A percentile compares a stretch with the other conserved stretches of the same genome.
phyloP scores from a whole-genome alignment of 2,888 invertebrate species.

The Apodemia zela region DNA sequence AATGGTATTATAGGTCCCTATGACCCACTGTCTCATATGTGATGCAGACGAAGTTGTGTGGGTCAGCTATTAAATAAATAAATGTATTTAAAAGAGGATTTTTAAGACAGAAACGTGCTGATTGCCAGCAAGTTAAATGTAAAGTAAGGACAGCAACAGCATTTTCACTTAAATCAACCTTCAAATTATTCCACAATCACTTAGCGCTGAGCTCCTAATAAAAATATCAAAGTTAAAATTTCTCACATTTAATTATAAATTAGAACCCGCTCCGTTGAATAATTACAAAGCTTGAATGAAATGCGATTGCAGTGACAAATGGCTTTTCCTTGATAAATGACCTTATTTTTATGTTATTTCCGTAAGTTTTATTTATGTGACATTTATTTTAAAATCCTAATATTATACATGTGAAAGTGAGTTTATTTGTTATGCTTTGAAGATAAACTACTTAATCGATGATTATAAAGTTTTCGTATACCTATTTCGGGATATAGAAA shows the following conservation, averaged over 20 bases:
- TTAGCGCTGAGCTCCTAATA: conserved; percentile 25
- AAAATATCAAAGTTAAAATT: conserved; percentile 28
- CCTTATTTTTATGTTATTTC: conserved; percentile 36
- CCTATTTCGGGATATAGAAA: too few species aligned
- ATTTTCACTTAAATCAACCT: background rate
- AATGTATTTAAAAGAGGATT: too few species aligned
- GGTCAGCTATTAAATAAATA: too few species aligned
- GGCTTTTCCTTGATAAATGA: conserved; percentile 53
- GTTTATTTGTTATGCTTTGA: too few species aligned
- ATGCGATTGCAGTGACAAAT: conserved; percentile 47
- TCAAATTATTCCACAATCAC: conserved; percentile 14
- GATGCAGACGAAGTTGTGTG: too few species aligned
- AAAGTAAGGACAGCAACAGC: background rate
- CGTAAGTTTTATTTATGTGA: conserved; percentile 4
- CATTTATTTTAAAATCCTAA: background rate
- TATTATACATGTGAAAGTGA: too few species aligned
- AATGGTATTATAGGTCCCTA: too few species aligned
- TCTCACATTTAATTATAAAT: conserved; percentile 35
- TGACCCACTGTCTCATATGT: too few species aligned
- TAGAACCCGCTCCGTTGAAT: conserved; percentile 33
- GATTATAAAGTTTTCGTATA: too few species aligned
- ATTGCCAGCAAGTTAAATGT: background rate
- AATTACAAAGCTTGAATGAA: conserved; percentile 45
- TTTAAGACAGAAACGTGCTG: too few species aligned
- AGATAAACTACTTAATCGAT: too few species aligned